These are phyloP conservation scores for Anthoscopus minutus DNA, from an alignment of 2,113 vertebrate genomes.

Conservation along the genomic window DNA sequence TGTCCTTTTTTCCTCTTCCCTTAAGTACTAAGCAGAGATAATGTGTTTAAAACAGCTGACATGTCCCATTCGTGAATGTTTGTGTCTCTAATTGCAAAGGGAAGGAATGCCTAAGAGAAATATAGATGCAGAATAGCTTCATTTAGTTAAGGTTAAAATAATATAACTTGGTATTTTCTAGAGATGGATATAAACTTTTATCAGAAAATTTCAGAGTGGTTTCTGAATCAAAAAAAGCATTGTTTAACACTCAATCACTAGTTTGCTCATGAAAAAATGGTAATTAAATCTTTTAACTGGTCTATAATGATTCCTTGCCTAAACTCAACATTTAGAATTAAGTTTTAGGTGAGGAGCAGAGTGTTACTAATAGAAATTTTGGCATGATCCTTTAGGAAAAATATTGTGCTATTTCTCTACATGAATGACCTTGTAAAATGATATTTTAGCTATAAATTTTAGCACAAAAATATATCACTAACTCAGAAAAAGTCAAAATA, in stretches of 20 bases:
- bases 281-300: conserved; percentile 55
- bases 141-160: not conserved
- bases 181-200: not conserved
- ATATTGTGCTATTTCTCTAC: not conserved
- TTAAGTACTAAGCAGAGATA: not conserved
- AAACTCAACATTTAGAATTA: conserved; percentile 11
- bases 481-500: not conserved
- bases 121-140: not conserved
- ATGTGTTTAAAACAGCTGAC: not conserved
- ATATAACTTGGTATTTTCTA: not conserved
- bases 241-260: not conserved
- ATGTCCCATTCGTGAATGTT: not conserved
- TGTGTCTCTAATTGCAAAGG: not conserved
- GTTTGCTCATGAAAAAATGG: conserved; percentile 7
- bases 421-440: not conserved
- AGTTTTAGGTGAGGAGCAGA: conserved; percentile 28
- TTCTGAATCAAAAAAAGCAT: not conserved
- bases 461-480: not conserved
- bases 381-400: conserved; percentile 23
- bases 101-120: not conserved
- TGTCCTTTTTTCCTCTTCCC: not conserved
- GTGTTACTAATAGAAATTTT: conserved; percentile 47
- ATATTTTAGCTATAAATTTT: not conserved
- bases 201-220: not conserved
- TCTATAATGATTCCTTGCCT: conserved; percentile 44